These are phyloP conservation scores for Rhagoletis zephyria DNA, from an alignment of 1,140 invertebrate genomes.

Conservation along the genomic window DNA sequence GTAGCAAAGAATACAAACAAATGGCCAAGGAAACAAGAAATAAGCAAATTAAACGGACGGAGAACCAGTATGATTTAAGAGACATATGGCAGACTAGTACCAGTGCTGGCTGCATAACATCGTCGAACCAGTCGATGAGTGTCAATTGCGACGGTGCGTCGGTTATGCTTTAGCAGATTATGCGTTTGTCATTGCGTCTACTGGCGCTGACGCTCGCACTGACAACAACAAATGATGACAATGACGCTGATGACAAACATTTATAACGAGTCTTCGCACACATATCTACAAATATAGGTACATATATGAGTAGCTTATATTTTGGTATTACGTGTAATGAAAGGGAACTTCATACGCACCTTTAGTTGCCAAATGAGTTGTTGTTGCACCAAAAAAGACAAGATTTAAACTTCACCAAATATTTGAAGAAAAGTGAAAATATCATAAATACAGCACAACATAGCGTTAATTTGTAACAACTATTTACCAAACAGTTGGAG, in stretches of 20 bases:
- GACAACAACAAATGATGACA: constrained; percentile 40
- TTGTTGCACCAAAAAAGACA: not conserved
- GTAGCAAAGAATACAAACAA: not conserved
- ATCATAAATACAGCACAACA: not conserved
- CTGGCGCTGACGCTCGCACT: constrained; percentile 7
- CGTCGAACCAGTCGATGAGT: not conserved
- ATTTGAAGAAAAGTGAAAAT: constrained; percentile 16
- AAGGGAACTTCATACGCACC: not conserved
- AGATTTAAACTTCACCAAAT: not conserved
- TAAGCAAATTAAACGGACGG: not conserved
- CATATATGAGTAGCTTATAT: not conserved
- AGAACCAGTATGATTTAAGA: not conserved
- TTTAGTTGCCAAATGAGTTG: not conserved
- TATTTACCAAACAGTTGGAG: too few relatives aligned
- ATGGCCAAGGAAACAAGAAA: not conserved
- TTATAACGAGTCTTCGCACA: not conserved
- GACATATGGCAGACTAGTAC: constrained; percentile 32
- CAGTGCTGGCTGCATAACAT: not conserved
- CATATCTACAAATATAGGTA: not conserved
- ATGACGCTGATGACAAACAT: constrained; percentile 21
- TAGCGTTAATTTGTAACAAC: too few relatives aligned
- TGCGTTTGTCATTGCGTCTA: constrained; percentile 36
- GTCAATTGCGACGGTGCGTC: not conserved
- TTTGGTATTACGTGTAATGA: constrained; percentile 27
- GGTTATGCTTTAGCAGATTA: not conserved